Evolutionary conservation across 2,797 vertebrate species (phyloP), one percentile per base, ranked within the genome.

Genomic region (Protonibea diacanthus): DNA sequence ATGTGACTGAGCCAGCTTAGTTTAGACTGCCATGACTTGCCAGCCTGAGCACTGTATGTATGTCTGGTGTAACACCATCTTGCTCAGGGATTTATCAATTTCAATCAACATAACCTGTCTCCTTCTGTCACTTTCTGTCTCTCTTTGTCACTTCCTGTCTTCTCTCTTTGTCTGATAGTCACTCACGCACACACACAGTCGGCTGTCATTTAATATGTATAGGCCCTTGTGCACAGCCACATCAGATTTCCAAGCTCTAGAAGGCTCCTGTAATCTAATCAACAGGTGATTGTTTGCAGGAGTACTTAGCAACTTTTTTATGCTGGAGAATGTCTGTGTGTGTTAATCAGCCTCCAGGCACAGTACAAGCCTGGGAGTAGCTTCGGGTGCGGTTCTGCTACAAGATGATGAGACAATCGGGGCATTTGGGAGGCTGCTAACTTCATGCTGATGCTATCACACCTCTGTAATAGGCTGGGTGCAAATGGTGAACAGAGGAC

Each of bases 1-100:
- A 82, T 92, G 81, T 84, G 81, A 86, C 86, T 81, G 82, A 78
- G 75, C 86, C 88, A 82, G 91, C 88, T 92, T 85, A 89, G 90
- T 86, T 91, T 82, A 82, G 71, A 79, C 72, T 52, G 69, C 79
- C 48, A 11, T 67, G 71, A 60, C 75, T 74, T 58, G 63, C 76
- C 63, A 42, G 60, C 52, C 40, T 38, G 47, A 79, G 53, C 6
- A 29, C 74, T 65, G 55, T 75, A 15, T 81, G 61, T 71, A 51
- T 66, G 83, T 74, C 68, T 45, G 44, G 29, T 76, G 40, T 47
- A 20, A 78, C 25, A n/a, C 2, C n/a, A 44, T 76, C 53, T 52
- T n/a, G 2, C 77, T 62, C 64, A 21, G 51, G 55, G 56, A 49
- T 65, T 84, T 69, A 62, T 80, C 80, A 68, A 48, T 82, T 89